Conservation (phyloP, 2,113 vertebrate genomes). For the Brienomyrus brachyistius region DNA sequence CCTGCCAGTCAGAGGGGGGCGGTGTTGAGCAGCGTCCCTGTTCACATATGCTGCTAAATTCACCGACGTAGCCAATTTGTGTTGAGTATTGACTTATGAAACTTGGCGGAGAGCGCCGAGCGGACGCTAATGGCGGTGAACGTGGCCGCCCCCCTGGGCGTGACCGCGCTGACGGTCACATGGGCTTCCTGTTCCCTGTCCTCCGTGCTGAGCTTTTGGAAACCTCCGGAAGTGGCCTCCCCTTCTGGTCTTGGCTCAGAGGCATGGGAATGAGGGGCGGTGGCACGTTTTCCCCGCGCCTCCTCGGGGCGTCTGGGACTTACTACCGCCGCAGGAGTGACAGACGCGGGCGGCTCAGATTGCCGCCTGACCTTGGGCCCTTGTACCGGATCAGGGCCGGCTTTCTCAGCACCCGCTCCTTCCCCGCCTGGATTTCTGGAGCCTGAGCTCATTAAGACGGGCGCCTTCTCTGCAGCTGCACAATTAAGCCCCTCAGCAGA, state of each 20-base stretch:
- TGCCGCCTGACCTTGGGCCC: constrained; percentile 3
- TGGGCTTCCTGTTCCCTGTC: neutral
- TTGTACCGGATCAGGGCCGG: neutral
- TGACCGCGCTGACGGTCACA: neutral
- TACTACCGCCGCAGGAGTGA: neutral
- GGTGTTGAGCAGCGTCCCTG: neutral
- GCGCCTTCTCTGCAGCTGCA: neutral
- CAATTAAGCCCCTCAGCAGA: neutral
- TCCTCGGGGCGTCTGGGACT: too few relatives aligned
- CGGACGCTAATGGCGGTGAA: neutral
- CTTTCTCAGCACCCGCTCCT: neutral
- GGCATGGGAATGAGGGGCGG: neutral
- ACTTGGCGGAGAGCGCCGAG: neutral
- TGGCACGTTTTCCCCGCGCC: neutral
- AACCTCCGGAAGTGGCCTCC: neutral
- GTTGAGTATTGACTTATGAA: neutral
- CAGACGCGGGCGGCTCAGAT: neutral
- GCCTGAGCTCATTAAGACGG: neutral
- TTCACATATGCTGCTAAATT: neutral
- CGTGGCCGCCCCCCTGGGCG: neutral
- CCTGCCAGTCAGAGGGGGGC: neutral
- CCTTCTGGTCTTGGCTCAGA: neutral
- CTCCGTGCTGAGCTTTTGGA: neutral
- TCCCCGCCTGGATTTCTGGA: neutral
- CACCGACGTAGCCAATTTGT: neutral